Conservation (phyloP, 2,797 vertebrate genomes). For the Eleutherodactylus coqui region DNA sequence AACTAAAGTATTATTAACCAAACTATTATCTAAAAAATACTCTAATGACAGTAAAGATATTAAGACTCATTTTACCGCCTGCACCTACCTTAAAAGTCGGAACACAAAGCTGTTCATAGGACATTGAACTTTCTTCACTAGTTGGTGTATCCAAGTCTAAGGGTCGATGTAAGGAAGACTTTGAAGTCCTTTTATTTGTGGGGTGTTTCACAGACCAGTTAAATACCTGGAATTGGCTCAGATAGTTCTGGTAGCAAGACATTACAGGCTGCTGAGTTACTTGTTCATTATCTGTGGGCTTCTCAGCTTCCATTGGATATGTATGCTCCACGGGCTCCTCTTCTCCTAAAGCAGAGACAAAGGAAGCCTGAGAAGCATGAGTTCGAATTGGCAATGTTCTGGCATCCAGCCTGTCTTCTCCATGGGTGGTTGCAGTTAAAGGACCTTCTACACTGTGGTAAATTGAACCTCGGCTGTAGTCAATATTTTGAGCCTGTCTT, state of each 20-base stretch:
- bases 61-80: not conserved
- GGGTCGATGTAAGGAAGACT: constrained; percentile 95
- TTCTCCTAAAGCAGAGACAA: constrained; percentile 94
- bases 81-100: constrained; percentile 90
- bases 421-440: constrained; percentile 82
- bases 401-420: constrained; percentile 83
- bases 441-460: constrained; percentile 98
- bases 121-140: constrained; percentile 92
- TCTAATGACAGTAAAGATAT: not conserved
- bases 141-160: constrained; percentile 95
- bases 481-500: constrained; percentile 85
- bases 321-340: constrained; percentile 81
- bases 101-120: constrained; percentile 92
- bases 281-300: constrained; percentile 81
- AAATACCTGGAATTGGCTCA: constrained; percentile 92
- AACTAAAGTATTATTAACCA: no score
- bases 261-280: constrained; percentile 91
- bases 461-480: constrained; percentile 89
- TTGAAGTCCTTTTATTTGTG: constrained; percentile 96
- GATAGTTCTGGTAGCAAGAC: constrained; percentile 93
- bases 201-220: constrained; percentile 97
- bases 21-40: no score
- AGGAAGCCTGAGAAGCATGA: constrained; percentile 94
- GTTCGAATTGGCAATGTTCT: constrained; percentile 84
- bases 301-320: constrained; percentile 85